These are phyloP conservation scores for Papilio elwesi DNA, from an alignment of 2,888 invertebrate genomes.

Conservation along the genomic window DNA sequence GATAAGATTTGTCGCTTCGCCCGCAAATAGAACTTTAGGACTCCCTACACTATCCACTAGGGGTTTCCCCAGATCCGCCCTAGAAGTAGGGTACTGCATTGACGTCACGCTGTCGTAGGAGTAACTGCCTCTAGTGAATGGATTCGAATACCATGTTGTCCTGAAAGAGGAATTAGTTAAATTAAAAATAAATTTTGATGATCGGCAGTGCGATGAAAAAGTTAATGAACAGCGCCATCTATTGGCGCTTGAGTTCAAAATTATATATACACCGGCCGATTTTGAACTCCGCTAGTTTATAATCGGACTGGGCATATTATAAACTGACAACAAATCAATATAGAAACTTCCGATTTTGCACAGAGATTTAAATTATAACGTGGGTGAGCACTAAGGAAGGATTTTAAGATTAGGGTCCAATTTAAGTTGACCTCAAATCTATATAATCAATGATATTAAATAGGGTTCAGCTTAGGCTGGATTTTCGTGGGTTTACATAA, in stretches of 20 bases:
- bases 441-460: too few relatives aligned
- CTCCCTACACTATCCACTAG: conserved; percentile 71
- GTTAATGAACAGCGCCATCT: not conserved
- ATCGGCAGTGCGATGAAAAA: too few relatives aligned
- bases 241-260: not conserved
- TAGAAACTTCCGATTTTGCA: too few relatives aligned
- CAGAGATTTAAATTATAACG: too few relatives aligned
- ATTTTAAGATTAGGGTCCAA: too few relatives aligned
- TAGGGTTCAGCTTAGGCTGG: too few relatives aligned
- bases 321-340: too few relatives aligned
- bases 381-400: too few relatives aligned
- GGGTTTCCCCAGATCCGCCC: conserved; percentile 84
- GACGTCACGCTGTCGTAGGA: conserved; percentile 83
- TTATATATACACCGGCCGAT: not conserved
- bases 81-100: conserved; percentile 76
- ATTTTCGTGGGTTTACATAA: too few relatives aligned
- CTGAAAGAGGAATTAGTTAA: conserved; percentile 63
- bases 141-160: conserved; percentile 88
- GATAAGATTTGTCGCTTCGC: conserved; percentile 82
- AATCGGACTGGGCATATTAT: too few relatives aligned
- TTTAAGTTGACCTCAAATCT: too few relatives aligned
- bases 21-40: conserved; percentile 84
- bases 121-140: conserved; percentile 89
- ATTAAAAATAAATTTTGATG: not conserved
- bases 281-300: too few relatives aligned